Percentiles rank a stretch among this genome's conserved stretches.
phyloP scores from a whole-genome alignment of 2,888 invertebrate species.

The Chrysodeixis includens region DNA sequence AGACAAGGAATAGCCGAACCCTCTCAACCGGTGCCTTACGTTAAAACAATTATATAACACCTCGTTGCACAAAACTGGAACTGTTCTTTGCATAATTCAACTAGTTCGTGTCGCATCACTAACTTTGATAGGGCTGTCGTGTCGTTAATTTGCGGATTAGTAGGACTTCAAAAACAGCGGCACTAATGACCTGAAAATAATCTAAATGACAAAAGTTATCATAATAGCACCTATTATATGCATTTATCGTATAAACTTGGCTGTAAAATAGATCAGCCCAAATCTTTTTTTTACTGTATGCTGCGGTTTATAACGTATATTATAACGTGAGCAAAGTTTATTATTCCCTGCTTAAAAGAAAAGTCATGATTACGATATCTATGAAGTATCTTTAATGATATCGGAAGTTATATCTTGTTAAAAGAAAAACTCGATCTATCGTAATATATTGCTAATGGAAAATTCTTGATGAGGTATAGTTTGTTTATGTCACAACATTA shows the following conservation, averaged over 20 bases:
- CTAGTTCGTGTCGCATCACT: conserved; percentile 7
- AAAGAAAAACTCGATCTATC: background rate
- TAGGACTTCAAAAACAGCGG: too few species aligned
- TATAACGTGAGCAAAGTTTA: too few species aligned
- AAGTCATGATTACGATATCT: background rate
- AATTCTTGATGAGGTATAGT: background rate
- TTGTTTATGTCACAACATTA: background rate
- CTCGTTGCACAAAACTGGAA: background rate
- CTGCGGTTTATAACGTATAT: too few species aligned
- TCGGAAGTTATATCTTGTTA: background rate
- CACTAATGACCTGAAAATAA: too few species aligned
- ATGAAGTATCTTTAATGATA: background rate
- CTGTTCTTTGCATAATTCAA: background rate
- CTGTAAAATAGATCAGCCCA: too few species aligned
- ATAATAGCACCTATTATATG: too few species aligned
- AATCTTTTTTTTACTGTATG: too few species aligned
- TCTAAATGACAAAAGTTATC: too few species aligned
- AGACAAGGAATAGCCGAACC: background rate
- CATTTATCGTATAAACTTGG: too few species aligned
- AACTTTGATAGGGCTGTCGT: background rate
- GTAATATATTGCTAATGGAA: background rate
- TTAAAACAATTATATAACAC: background rate
- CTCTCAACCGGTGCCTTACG: background rate
- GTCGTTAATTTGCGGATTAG: background rate
- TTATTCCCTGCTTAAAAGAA: background rate